Percentiles rank a stretch among this genome's conserved stretches.
Conservation (phyloP, 1,140 invertebrate genomes). For the Drosophila obscura region DNA sequence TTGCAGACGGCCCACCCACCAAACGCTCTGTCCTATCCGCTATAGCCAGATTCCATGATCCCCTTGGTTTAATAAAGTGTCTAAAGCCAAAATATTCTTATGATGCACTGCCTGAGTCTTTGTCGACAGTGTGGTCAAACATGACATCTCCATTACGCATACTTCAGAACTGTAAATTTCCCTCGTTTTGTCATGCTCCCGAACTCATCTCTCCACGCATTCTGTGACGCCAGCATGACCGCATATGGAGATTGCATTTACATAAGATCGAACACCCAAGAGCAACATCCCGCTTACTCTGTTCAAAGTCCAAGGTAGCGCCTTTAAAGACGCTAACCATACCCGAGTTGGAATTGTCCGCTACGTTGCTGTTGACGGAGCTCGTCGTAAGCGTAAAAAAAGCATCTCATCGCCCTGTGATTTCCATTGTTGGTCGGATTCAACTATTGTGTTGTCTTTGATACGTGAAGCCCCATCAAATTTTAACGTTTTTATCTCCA, state of each 20-base stretch:
- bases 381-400: background rate
- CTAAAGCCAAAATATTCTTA: too few species aligned
- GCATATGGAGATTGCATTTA: background rate
- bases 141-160: too few species aligned
- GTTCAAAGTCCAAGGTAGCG: too few species aligned
- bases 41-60: background rate
- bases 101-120: too few species aligned
- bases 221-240: background rate
- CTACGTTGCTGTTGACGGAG: background rate
- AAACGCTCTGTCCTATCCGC: too few species aligned
- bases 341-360: background rate
- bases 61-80: too few species aligned
- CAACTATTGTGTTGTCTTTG: background rate
- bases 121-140: too few species aligned
- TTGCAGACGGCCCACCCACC: too few species aligned
- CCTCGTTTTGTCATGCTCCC: background rate
- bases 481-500: background rate
- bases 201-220: background rate
- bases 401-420: background rate
- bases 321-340: too few species aligned
- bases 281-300: too few species aligned
- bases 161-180: too few species aligned
- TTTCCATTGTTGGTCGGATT: background rate
- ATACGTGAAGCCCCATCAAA: background rate
- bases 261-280: too few species aligned